Conservation (phyloP, 2,113 vertebrate species). For the Furnarius figulus region DNA sequence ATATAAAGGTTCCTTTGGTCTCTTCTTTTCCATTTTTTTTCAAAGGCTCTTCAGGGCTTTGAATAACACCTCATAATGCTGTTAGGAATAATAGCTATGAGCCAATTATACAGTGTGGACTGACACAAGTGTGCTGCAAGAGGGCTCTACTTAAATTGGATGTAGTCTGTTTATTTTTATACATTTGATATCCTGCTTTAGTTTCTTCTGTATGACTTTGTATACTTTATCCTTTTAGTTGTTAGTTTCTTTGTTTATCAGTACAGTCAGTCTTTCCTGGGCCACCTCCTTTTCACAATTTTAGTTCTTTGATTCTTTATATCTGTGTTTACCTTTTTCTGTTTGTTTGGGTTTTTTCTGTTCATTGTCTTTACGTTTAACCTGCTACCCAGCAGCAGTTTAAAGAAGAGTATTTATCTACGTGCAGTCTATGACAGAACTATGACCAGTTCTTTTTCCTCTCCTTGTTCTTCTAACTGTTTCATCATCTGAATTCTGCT, state of each 20-base stretch:
- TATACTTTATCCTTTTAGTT: neutral
- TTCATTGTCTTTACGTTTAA: neutral
- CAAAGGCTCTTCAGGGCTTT: conserved; percentile 36
- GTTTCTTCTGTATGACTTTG: neutral
- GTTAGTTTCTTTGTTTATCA: neutral
- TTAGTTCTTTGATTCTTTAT: neutral
- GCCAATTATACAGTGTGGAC: conserved; percentile 26
- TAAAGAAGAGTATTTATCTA: neutral
- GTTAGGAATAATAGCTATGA: conserved; percentile 45
- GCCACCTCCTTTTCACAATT: neutral
- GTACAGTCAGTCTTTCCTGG: neutral
- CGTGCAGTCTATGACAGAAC: neutral
- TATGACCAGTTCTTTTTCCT: conserved; percentile 29
- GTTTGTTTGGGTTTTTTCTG: neutral
- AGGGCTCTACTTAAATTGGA: neutral
- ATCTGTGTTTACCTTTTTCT: neutral
- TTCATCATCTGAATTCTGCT: conserved; percentile 52
- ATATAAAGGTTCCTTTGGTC: conserved; percentile 50
- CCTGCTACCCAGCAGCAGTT: neutral
- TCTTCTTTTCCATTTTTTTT: conserved; percentile 14
- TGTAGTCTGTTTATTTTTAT: conserved; percentile 27
- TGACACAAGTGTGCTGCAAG: conserved; percentile 2
- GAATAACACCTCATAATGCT: conserved; percentile 35
- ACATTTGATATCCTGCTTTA: neutral
- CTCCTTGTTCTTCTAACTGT: conserved; percentile 22